Evolutionary conservation across 2,113 vertebrate species (phyloP).

Genomic region (Ciconia stormi): DNA sequence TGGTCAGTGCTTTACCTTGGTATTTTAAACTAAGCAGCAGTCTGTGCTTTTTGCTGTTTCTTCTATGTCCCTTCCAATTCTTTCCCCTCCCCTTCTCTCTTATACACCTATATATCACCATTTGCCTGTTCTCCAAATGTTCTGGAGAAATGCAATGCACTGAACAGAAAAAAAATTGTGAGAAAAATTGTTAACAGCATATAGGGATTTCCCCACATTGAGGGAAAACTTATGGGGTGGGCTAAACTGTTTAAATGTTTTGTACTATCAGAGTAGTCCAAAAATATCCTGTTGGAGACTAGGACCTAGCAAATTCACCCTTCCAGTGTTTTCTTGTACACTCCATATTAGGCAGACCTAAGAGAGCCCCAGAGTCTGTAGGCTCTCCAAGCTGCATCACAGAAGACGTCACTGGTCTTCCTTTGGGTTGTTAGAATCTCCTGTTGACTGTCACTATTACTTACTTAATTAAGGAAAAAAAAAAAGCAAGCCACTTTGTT

Average conservation of each 20-base stretch:
- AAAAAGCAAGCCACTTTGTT: not conserved
- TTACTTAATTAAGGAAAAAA: not conserved
- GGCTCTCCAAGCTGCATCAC: constrained; percentile 2
- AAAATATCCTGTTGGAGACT: constrained; percentile 1
- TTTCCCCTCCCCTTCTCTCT: not conserved
- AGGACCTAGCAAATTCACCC: not conserved
- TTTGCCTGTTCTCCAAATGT: not conserved
- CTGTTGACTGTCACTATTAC: constrained; percentile 18
- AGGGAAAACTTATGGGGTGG: not conserved
- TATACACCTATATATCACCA: not conserved
- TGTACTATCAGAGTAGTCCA: not conserved
- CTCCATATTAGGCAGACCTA: constrained; percentile 48
- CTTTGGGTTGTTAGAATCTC: constrained; percentile 28
- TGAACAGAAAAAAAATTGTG: not conserved
- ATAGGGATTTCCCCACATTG: not conserved
- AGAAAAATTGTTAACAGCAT: not conserved
- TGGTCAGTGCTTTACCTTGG: not conserved
- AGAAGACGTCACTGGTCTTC: constrained; percentile 39
- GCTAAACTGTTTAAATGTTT: not conserved
- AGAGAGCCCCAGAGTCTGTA: not conserved
- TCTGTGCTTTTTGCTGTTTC: not conserved
- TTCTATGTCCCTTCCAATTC: not conserved
- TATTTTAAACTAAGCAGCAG: not conserved
- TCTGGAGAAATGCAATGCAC: not conserved
- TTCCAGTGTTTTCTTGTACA: constrained; percentile 1